Conservation (phyloP, 2,888 invertebrate genomes). For the Lasioglossum zephyrum region DNA sequence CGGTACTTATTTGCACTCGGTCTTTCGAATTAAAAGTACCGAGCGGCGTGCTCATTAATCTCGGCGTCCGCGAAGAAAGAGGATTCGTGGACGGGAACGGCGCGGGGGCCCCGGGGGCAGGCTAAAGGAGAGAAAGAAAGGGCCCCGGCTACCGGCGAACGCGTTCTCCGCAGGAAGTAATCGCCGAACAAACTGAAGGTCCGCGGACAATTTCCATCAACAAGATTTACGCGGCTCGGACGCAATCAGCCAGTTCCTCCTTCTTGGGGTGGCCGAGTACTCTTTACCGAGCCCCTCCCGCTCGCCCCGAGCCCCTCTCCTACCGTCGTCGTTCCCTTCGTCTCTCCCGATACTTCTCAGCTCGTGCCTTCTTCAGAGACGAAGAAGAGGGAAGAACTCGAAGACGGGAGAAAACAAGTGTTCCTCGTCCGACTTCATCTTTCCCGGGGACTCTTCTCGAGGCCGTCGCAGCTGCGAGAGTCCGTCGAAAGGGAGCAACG, state of each 20-base stretch:
- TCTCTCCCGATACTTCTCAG: slow-evolving; percentile 13
- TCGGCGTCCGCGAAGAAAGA: slow-evolving; percentile 71
- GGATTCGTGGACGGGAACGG: slow-evolving; percentile 66
- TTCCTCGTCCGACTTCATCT: slow-evolving; percentile 7
- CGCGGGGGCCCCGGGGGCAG: slow-evolving; percentile 34
- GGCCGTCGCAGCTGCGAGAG: background rate
- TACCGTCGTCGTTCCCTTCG: slow-evolving; percentile 26
- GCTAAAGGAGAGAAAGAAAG: slow-evolving; percentile 54
- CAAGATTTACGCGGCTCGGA: slow-evolving; percentile 81
- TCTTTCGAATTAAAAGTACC: slow-evolving; percentile 82
- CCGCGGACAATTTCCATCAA: slow-evolving; percentile 81
- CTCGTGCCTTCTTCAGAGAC: slow-evolving; percentile 28
- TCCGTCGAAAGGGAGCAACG: background rate
- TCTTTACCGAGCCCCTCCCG: slow-evolving; percentile 36
- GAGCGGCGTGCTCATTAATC: slow-evolving; percentile 82
- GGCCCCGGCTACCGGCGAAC: slow-evolving; percentile 77
- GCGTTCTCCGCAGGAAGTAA: slow-evolving; percentile 80
- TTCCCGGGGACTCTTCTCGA: slow-evolving; percentile 16
- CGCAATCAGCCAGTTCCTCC: slow-evolving; percentile 77
- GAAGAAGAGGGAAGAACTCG: background rate
- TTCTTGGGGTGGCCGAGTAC: slow-evolving; percentile 42
- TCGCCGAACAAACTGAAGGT: slow-evolving; percentile 80
- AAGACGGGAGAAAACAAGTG: slow-evolving; percentile 8
- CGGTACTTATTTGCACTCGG: slow-evolving; percentile 82
- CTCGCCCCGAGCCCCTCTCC: slow-evolving; percentile 9